A percentile compares a stretch with the other conserved stretches of the same genome.
Conservation (phyloP, 1,140 invertebrate genomes). For the Drosophila nikananu region DNA sequence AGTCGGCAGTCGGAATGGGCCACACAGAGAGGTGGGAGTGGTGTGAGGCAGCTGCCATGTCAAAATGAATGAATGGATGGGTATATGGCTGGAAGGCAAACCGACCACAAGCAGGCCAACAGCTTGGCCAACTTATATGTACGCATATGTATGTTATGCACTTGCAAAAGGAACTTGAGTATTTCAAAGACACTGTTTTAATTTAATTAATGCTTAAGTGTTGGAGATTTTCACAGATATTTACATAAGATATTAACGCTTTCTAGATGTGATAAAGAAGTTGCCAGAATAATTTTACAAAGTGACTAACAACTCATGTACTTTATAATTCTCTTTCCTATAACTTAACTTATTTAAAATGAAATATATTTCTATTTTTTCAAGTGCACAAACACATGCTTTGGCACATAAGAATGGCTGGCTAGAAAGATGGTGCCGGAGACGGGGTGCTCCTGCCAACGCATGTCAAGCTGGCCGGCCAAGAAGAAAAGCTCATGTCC, state of each 20-base stretch:
- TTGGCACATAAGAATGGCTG: constrained; percentile 29
- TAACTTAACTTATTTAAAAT: not conserved
- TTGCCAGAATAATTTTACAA: not conserved
- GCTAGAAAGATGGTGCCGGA: constrained; percentile 11
- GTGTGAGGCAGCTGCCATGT: constrained; percentile 68
- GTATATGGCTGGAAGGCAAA: constrained; percentile 37
- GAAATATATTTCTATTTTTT: not conserved
- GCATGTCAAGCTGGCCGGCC: constrained; percentile 36
- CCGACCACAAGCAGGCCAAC: constrained; percentile 67
- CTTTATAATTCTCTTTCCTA: not conserved
- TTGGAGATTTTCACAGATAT: too few species aligned
- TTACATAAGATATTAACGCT: not conserved
- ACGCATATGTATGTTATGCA: constrained; percentile 31
- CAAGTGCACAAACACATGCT: constrained; percentile 34
- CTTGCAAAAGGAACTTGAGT: not conserved
- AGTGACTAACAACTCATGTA: not conserved
- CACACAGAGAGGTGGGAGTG: not conserved
- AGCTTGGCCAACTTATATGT: constrained; percentile 49
- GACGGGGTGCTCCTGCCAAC: constrained; percentile 34
- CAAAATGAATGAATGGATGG: constrained; percentile 71
- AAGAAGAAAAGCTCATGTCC: constrained; percentile 64
- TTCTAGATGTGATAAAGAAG: not conserved
- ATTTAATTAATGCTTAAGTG: not conserved
- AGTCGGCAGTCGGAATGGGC: constrained; percentile 1
- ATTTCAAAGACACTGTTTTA: not conserved